Evolutionary conservation across 1,140 invertebrate genomes (phyloP).

Genomic region (Euwallacea similis): DNA sequence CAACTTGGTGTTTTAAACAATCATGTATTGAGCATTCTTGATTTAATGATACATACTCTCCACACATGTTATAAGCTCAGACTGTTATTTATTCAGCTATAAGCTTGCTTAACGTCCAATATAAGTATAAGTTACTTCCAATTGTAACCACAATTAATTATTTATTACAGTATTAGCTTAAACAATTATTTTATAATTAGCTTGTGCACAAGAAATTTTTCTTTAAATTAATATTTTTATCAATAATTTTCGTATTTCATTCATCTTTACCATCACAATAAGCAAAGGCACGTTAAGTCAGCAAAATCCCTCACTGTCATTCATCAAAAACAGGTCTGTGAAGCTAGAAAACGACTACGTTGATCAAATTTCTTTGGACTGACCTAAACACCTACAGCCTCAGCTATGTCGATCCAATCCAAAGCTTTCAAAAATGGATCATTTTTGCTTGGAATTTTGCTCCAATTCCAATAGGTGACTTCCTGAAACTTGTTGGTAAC

Average conservation of each 20-base stretch:
- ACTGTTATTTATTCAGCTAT: not conserved
- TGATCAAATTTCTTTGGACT: not conserved
- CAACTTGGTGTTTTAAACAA: too few relatives aligned
- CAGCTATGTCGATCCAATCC: conserved; percentile 77
- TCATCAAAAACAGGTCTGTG: not conserved
- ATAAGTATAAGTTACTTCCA: not conserved
- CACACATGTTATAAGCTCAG: not conserved
- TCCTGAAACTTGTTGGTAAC: conserved; percentile 64
- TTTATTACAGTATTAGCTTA: too few relatives aligned
- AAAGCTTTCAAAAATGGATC: conserved; percentile 67
- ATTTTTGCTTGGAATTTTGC: conserved; percentile 69
- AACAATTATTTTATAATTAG: too few relatives aligned
- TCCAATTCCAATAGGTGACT: conserved; percentile 79
- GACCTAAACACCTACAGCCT: conserved; percentile 62
- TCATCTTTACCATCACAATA: too few relatives aligned
- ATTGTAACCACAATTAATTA: not conserved
- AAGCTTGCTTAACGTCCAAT: not conserved
- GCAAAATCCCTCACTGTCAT: not conserved
- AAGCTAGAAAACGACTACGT: not conserved
- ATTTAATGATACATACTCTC: not conserved
- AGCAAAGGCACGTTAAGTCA: too few relatives aligned
- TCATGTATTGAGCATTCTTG: too few relatives aligned
- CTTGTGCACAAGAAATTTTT: too few relatives aligned
- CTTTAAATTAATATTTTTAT: too few relatives aligned
- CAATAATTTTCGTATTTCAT: too few relatives aligned